phyloP scores from a whole-genome alignment of 2,797 vertebrate species.

The Cetoscarus ocellatus region DNA sequence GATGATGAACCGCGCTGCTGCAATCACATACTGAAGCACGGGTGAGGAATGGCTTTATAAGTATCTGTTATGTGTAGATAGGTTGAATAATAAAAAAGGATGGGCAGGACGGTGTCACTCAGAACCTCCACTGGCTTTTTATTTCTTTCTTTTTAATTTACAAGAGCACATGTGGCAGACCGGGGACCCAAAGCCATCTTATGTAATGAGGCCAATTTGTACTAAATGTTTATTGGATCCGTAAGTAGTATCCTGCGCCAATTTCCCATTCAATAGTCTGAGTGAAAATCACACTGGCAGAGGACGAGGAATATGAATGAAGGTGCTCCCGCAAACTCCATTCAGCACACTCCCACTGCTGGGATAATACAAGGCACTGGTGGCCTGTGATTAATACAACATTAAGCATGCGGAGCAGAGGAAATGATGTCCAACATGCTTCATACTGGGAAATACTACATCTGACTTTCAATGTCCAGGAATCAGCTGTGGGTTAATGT shows the following conservation, averaged over 20 bases:
- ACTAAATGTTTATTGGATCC: constrained; percentile 66
- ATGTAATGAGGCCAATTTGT: constrained; percentile 66
- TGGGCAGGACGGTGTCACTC: constrained; percentile 30
- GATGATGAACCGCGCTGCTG: constrained; percentile 51
- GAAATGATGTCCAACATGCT: constrained; percentile 2
- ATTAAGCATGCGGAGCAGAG: not conserved
- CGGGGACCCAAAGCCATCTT: constrained; percentile 40
- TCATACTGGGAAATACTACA: not conserved
- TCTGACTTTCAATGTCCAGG: not conserved
- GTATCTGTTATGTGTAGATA: constrained; percentile 53
- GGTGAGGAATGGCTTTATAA: constrained; percentile 42
- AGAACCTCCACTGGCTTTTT: constrained; percentile 13
- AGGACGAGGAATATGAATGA: constrained; percentile 54
- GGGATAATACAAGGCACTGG: constrained; percentile 21
- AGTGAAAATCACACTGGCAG: constrained; percentile 37
- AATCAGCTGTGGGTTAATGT: not conserved
- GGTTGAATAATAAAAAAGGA: constrained; percentile 42
- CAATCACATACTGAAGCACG: constrained; percentile 38
- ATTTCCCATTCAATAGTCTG: constrained; percentile 56
- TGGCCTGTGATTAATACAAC: constrained; percentile 31
- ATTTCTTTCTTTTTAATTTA: constrained; percentile 46
- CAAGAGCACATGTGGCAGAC: constrained; percentile 8
- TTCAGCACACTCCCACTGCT: constrained; percentile 18
- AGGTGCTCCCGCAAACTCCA: constrained; percentile 26
- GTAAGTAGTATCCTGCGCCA: constrained; percentile 55